Evolutionary conservation across 1,140 invertebrate genomes (phyloP), one percentile per base, ranked within the genome.

Genomic region (Whitmania pigra): DNA sequence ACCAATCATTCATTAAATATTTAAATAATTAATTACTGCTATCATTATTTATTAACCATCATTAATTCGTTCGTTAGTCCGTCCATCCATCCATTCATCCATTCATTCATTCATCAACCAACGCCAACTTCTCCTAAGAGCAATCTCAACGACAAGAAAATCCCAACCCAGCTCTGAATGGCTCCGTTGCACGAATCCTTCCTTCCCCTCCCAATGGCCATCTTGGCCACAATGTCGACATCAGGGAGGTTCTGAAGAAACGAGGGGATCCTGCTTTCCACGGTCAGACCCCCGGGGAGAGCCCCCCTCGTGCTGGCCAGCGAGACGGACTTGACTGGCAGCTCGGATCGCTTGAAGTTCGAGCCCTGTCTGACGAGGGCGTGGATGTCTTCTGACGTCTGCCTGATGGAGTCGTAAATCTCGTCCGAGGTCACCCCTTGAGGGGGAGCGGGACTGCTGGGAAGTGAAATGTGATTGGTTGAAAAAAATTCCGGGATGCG

Each of bases 351-450:
- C 57, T 63, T 22, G 57, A 15, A 31, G 20, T 63, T 22, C 5
- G 57, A 63, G 57, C 22, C 22, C 53, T 81, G 75, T 74, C 82
- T 81, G 77, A 88, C 89, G 76, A 91, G 91, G 82, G 89, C 92
- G 77, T 92, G 90, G 80, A 97, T 96, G 84, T 96, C 93, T 25
- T 90, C 91, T 3, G 93, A 92, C 55, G 93, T 95, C 78, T 89
- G 89, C 72, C 90, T 86, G 70, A 96, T 87, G 72, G 90, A 92
- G 79, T 89, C 83, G 75, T 82, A 84, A 60, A 94, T 88, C 80
- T 95, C 92, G 79, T 94, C 91, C 22, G 90, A 87, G 79, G 89
- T 89, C 74, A 89, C 83, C 20, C n/a, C 36, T n/a, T 49, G 43
- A 11, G 43, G 43, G 13, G 43, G 43, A 49, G 43, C 43, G 0